Evolutionary conservation across 2,113 vertebrate species (phyloP), one percentile per base, ranked within the genome.

Genomic region (Microcebus lehilahytsara): DNA sequence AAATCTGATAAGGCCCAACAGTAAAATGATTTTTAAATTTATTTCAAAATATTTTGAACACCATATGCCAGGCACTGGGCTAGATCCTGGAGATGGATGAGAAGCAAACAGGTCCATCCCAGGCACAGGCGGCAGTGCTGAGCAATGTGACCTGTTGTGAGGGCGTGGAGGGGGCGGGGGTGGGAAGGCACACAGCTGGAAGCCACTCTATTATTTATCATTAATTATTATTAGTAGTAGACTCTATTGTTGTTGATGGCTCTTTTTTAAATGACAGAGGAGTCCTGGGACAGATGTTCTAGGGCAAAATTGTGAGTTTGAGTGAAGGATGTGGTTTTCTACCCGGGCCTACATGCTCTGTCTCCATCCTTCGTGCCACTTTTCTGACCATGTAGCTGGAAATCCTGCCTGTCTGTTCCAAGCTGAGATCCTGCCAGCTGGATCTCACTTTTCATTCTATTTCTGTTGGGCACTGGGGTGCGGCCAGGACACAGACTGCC

Each of bases 401-500:
- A 93, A 74, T 40, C 71, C 89, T 95, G n/a, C 79, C 86, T 69
- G 46, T 91, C 83, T 84, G 92, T 79, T 81, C 79, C 58, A 66
- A 96, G 74, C 89, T 84, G 89, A 85, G 79, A 42, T 85, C 58
- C 89, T 95, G 97, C 97, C 97, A 97, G 96, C 97, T 97, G 96
- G 92, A 91, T 89, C 53, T 67, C n/a, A 42, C 80, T 87, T 51
- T 84, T 74, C 62, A 1, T 91, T 95, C 97, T 97, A 96, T 97
- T 97, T 98, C 89, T 97, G 96, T 96, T 83, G 12, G 90, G 86
- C 93, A 37, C 89, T 96, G 96, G 96, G 96, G 86, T 95, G 66
- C 75, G 1, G 95, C 97, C 96, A 98, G 97, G 91, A 89, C 89
- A 83, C 25, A 46, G 78, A 71, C 91, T 92, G 94, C 80, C 91